Evolutionary conservation across 1,140 invertebrate species (phyloP).

Genomic region (Potamilus streckersoni): DNA sequence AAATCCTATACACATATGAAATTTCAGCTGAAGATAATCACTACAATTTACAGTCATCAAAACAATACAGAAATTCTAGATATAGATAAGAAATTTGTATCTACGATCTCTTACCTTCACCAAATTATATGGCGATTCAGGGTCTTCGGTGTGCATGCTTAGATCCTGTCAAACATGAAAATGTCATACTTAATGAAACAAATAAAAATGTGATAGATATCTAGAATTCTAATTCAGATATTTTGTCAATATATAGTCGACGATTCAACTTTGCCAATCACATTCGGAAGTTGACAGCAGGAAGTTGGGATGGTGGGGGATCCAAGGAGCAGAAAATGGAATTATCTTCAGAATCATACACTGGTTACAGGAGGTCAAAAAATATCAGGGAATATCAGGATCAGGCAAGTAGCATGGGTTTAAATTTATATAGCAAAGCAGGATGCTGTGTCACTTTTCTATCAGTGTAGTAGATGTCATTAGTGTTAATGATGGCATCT

Average conservation of each 20-base stretch:
- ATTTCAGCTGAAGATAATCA: too few relatives aligned
- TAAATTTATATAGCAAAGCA: not conserved
- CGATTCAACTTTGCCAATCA: constrained; percentile 64
- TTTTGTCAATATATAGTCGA: constrained; percentile 39
- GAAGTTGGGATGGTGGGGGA: constrained; percentile 38
- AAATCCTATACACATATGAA: too few relatives aligned
- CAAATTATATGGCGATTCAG: not conserved
- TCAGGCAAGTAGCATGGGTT: not conserved
- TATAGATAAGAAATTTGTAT: not conserved
- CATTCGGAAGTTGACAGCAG: constrained; percentile 58
- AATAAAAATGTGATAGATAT: not conserved
- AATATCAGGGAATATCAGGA: not conserved
- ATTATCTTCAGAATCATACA: not conserved
- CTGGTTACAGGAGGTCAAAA: too few relatives aligned
- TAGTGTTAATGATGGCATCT: too few relatives aligned
- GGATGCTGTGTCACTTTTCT: too few relatives aligned
- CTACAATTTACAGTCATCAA: too few relatives aligned
- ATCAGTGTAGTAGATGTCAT: too few relatives aligned
- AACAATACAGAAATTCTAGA: too few relatives aligned
- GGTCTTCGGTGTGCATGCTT: not conserved
- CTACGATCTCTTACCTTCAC: not conserved
- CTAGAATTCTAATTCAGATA: too few relatives aligned
- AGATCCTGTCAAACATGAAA: not conserved
- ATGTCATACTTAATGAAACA: not conserved
- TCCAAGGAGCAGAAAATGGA: not conserved